Conservation (phyloP, 2,113 vertebrate species). For the Chloroceryle aenea region DNA sequence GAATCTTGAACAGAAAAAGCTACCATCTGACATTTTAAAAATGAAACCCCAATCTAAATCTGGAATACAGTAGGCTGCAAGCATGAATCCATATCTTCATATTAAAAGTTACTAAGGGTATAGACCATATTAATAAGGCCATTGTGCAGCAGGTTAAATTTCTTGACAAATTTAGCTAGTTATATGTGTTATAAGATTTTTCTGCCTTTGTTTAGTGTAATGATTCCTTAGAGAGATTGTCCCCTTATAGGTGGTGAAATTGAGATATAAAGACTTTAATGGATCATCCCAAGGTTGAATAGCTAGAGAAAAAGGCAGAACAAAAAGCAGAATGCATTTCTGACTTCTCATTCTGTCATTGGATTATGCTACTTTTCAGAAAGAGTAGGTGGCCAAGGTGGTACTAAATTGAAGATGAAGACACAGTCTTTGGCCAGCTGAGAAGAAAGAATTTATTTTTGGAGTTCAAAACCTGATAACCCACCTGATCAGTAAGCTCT, state of each 20-base stretch:
- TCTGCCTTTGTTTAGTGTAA: not conserved
- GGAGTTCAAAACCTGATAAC: not conserved
- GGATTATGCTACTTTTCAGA: not conserved
- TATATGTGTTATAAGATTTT: not conserved
- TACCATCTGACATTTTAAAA: not conserved
- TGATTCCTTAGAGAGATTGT: not conserved
- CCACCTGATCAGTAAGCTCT: not conserved
- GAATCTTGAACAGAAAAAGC: not conserved
- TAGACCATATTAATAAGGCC: not conserved
- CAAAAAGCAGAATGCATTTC: not conserved
- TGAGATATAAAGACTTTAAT: not conserved
- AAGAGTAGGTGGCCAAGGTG: not conserved
- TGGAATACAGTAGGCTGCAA: not conserved
- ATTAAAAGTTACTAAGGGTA: not conserved
- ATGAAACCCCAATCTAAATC: not conserved
- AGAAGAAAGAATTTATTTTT: not conserved
- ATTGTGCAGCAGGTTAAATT: not conserved
- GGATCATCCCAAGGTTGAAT: not conserved
- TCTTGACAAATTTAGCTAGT: not conserved
- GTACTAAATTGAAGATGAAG: not conserved
- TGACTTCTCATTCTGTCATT: not conserved
- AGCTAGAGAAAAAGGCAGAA: not conserved
- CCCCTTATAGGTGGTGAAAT: not conserved
- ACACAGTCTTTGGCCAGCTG: not conserved
- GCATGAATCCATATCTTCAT: not conserved